Conservation (phyloP, 2,797 vertebrate species). For the Otolemur crassicaudatus region DNA sequence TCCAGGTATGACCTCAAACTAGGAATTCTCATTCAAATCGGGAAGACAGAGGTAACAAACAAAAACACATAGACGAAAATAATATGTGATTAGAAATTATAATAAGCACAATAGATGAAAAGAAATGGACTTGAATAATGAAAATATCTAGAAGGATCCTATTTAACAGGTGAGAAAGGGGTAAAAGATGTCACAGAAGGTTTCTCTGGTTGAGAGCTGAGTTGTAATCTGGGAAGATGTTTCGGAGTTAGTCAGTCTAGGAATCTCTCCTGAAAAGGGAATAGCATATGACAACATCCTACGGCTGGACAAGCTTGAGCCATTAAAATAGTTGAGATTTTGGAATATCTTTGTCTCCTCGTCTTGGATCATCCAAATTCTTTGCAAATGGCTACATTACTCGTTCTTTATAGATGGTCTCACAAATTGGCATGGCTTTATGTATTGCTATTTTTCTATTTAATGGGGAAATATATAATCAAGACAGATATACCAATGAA, state of each 20-base stretch:
- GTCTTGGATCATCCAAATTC: background rate
- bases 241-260: background rate
- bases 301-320: background rate
- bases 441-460: background rate
- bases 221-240: background rate
- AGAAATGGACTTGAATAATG: background rate
- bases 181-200: background rate
- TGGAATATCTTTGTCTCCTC: background rate
- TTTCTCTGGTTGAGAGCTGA: background rate
- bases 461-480: background rate
- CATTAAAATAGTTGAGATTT: background rate
- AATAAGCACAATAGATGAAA: background rate
- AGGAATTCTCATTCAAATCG: background rate
- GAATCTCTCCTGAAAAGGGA: background rate
- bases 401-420: background rate
- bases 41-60: background rate
- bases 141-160: background rate
- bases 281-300: background rate
- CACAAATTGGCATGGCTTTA: background rate
- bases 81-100: background rate
- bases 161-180: background rate
- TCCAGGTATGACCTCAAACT: background rate
- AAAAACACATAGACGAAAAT: background rate
- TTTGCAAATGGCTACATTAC: background rate
- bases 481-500: background rate